Conservation (phyloP, 2,113 vertebrate genomes). For the Pelodiscus sinensis region DNA sequence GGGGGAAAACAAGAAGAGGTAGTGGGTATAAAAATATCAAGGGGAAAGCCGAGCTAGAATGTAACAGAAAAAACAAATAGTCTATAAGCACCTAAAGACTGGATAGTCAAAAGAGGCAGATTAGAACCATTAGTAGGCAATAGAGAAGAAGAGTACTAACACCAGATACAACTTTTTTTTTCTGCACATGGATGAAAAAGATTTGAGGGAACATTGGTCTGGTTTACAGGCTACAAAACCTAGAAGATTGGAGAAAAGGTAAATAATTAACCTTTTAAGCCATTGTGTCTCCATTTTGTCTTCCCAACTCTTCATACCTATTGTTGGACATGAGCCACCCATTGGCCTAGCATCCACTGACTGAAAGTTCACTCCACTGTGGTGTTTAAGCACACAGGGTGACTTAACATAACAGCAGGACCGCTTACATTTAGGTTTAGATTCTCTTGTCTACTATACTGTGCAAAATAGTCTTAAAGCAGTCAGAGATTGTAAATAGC, state of each 20-base stretch:
- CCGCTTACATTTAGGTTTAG: background rate
- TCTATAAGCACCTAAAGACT: no score
- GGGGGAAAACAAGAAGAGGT: no score
- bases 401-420: background rate
- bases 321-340: background rate
- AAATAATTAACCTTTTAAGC: constrained; percentile 8
- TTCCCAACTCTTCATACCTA: background rate
- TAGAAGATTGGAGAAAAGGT: background rate
- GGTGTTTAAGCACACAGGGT: background rate
- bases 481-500: background rate
- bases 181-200: no score
- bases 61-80: no score
- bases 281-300: background rate
- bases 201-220: background rate
- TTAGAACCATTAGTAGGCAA: no score
- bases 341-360: background rate
- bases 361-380: background rate
- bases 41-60: no score
- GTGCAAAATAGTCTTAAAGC: background rate
- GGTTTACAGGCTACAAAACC: background rate
- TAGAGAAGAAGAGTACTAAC: no score
- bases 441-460: background rate
- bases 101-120: no score
- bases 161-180: no score
- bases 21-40: no score